Evolutionary conservation across 2,888 invertebrate genomes (phyloP), one percentile per base, ranked within the genome.

Genomic region (Ommatoiulus sabulosus): DNA sequence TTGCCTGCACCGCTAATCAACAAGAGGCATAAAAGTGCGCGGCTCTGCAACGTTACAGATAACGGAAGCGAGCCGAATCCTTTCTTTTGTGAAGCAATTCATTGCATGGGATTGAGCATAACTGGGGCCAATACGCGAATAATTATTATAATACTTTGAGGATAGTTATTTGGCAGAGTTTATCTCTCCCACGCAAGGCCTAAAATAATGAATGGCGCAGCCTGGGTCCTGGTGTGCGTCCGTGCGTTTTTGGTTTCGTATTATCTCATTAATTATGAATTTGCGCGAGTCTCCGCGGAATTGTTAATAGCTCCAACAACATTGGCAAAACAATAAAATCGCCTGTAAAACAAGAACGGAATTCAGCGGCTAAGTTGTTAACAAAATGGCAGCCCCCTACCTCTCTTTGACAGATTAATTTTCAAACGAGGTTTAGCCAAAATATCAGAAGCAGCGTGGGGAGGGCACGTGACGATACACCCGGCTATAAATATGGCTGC

Each of bases 401-500:
- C 80, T 80, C 80, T 80, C 80, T 80, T 80, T 80, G 80, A 80
- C 80, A 80, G 80, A 80, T 80, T 80, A 80, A 80, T 80, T 80
- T 80, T 80, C 35, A 80, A 80, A 80, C 80, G 24, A 80, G 80
- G 80, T 20, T 72, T 20, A 72, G 72, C 80, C 35, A 24, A 3
- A n/a, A 35, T 35, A 24, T 6, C 72, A 80, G 63, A 63, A 63
- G 63, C 63, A n/a, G n/a, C n/a, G 63, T n/a, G 63, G 80, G 35
- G 80, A 80, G 80, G 80, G 35, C 80, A 80, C 80, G 35, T 80
- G 80, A 80, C 80, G 80, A 80, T 35, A 80, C 80, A 80, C 12
- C 35, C 8, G 80, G 80, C 80, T 35, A 35, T 80, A 80, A 80
- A 80, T 80, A 80, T 80, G 80, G 80, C 80, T 35, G 80, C 80